Evolutionary conservation across 2,113 vertebrate species (phyloP).

Genomic region (Indicator maculatus): DNA sequence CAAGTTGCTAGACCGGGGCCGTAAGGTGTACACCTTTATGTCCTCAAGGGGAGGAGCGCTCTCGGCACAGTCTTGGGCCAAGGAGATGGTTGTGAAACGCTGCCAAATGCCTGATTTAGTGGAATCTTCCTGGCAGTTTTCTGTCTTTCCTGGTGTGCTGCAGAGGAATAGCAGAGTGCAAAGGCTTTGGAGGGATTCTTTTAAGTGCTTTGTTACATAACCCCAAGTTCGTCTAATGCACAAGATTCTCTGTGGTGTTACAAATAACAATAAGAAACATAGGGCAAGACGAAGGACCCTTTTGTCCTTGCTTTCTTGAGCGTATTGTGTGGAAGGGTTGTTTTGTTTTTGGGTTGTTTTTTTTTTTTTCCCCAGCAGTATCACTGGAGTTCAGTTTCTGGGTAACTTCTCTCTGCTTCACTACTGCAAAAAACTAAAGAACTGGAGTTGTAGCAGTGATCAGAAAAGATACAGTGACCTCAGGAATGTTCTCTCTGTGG

Average conservation of each 20-base stretch:
- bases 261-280: not conserved
- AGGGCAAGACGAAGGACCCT: not conserved
- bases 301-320: not conserved
- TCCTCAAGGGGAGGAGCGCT: not conserved
- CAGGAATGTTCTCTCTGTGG: not conserved
- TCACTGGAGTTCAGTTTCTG: not conserved
- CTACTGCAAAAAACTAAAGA: not conserved
- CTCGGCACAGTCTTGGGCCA: not conserved
- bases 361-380: not conserved
- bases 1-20: not conserved
- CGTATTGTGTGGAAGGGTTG: not conserved
- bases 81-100: not conserved
- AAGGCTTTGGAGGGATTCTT: not conserved
- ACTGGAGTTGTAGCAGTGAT: not conserved
- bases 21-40: accelerated
- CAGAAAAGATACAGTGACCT: not conserved
- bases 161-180: not conserved
- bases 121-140: not conserved
- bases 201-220: not conserved
- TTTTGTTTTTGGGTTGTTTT: not conserved
- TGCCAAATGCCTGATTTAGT: not conserved
- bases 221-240: not conserved
- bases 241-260: not conserved
- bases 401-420: not conserved
- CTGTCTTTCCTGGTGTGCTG: not conserved